Base-by-base conservation (phyloP, 2,113 vertebrate species). In the Lipophrys pholis region DNA sequence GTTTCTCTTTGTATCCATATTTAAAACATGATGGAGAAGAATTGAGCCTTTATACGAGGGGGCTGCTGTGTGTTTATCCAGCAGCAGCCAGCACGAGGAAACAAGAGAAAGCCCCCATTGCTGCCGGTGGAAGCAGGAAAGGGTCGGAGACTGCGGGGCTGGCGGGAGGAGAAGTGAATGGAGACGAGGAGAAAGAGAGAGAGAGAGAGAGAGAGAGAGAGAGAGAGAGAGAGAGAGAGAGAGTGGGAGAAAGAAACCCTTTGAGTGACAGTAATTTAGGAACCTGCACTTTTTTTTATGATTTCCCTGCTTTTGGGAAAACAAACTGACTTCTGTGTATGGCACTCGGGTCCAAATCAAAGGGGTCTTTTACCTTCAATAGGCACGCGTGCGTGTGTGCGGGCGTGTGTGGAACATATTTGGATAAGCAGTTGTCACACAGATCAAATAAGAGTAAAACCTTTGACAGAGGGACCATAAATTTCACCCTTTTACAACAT, bases 1-100 rank as follows among this genome's bases (percentile, higher is more conserved):
- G 90, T 93, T 93, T 94, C 88, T 91, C 92, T 94, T 94, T 94
- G 91, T 93, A 90, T 93, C 92, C 93, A 91, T 92, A 92, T 93
- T 93, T 91, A 92, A 93, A 92, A 90, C 92, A 90, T 80, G 87
- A 84, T 82, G 85, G 88, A 90, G 91, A 93, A 93, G 91, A 94
- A 94, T 94, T 85, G 85, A 73, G 89, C 81, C 93, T 94, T 94
- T 94, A 93, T 94, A 90, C 30, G 75, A 82, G 81, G 65, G 79
- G 82, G 80, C 85, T 88, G 85, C 73, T 83, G 89, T 91, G 85
- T 94, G 92, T 94, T 93, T 94, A 94, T 92, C 91, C 92, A 91
- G 91, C 92, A 89, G 80, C 78, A 30, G 87, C 80, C 87, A 83
- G 90, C 81, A 86, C 82, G 85, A 87, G 85, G 90, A 91, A 92